Conservation (phyloP, 2,797 vertebrate species). For the Chloroceryle amazona region DNA sequence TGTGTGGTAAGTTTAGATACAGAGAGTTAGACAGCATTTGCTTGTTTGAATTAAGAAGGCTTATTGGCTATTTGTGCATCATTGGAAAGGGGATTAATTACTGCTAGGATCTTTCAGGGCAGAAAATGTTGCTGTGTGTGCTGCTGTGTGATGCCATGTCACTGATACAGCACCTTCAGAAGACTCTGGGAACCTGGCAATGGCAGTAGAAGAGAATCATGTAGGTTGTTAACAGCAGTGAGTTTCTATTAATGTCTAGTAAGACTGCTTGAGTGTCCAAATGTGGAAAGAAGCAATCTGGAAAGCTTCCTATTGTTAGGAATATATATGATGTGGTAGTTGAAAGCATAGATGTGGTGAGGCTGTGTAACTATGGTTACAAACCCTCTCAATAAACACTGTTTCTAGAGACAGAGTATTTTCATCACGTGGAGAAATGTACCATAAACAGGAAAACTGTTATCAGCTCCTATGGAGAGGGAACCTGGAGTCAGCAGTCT, state of each 20-base stretch:
- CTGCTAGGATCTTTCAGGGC: slow-evolving; percentile 32
- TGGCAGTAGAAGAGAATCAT: neutral
- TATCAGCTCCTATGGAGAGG: neutral
- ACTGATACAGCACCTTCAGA: slow-evolving; percentile 24
- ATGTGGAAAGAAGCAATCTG: neutral
- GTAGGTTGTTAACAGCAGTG: neutral
- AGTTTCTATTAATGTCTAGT: slow-evolving; percentile 21
- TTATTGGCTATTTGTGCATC: neutral
- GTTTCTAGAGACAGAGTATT: neutral
- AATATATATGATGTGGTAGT: neutral
- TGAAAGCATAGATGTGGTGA: neutral
- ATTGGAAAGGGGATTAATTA: neutral
- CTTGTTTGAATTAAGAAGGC: neutral
- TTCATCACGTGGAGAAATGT: neutral
- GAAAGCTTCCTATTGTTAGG: neutral
- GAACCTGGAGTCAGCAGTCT: neutral
- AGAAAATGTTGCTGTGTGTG: slow-evolving; percentile 57
- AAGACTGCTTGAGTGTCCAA: neutral
- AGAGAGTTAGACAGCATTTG: neutral
- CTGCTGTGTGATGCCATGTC: slow-evolving; percentile 60
- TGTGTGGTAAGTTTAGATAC: neutral
- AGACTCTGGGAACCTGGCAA: slow-evolving; percentile 18
- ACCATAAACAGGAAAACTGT: neutral
- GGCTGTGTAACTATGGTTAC: neutral
- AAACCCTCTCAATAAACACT: neutral